phyloP scores from a whole-genome alignment of 2,797 vertebrate species.

The Protosalanx chinensis region DNA sequence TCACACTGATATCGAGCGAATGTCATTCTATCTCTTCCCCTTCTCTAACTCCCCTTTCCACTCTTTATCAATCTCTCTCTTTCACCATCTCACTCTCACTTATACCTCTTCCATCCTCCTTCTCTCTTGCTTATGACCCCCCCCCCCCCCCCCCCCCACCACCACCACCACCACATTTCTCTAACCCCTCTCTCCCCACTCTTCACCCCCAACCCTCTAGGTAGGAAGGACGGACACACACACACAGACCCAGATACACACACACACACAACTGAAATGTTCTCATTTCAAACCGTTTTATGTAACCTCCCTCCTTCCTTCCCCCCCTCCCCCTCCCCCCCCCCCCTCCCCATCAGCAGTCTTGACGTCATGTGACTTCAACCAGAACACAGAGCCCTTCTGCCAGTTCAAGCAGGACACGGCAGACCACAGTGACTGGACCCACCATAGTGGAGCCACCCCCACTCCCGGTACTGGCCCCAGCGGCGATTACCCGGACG shows the following conservation, averaged over 20 bases:
- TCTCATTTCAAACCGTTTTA: too few relatives aligned
- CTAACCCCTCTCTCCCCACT: neutral
- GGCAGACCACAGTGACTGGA: conserved; percentile 72
- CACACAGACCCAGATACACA: too few relatives aligned
- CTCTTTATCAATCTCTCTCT: neutral
- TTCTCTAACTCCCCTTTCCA: too few relatives aligned
- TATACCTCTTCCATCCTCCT: neutral
- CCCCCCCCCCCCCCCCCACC: too few relatives aligned
- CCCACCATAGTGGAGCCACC: conserved; percentile 57
- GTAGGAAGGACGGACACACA: too few relatives aligned
- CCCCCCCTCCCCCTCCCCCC: conserved; percentile 16
- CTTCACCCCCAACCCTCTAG: too few relatives aligned
- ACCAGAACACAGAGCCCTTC: conserved; percentile 65
- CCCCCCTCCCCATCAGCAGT: conserved; percentile 33
- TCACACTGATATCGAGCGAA: too few relatives aligned
- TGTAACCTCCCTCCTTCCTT: neutral
- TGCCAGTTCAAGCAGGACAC: conserved; percentile 71
- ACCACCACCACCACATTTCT: neutral
- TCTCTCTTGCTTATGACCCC: neutral
- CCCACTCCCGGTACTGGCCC: conserved; percentile 65
- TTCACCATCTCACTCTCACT: neutral
- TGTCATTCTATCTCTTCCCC: too few relatives aligned
- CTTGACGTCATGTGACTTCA: conserved; percentile 79
- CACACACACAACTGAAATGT: too few relatives aligned
- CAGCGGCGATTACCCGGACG: conserved; percentile 73